These are phyloP conservation scores for Coregonus ussuriensis DNA, from an alignment of 2,797 vertebrate species.

Conservation along the genomic window DNA sequence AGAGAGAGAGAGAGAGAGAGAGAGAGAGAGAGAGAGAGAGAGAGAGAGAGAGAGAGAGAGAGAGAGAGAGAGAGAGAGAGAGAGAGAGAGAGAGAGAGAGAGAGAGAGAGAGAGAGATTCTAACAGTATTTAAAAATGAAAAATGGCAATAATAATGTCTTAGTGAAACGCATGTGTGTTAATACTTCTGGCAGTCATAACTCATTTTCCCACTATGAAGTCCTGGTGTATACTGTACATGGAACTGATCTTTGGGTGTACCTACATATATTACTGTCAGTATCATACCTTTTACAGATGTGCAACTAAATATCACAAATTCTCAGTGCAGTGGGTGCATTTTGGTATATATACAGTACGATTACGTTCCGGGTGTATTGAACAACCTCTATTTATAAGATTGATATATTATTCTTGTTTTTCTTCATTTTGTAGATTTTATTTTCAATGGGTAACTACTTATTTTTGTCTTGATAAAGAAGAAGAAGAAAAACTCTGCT, in stretches of 20 bases:
- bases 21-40: constrained; percentile 41
- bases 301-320: constrained; percentile 60
- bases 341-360: constrained; percentile 58
- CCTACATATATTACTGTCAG: constrained; percentile 49
- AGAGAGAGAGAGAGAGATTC: constrained; percentile 47
- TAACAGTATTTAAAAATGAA: constrained; percentile 63
- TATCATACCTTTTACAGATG: constrained; percentile 47
- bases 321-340: constrained; percentile 61
- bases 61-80: constrained; percentile 43
- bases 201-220: constrained; percentile 45
- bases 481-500: constrained; percentile 22
- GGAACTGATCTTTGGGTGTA: constrained; percentile 47
- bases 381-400: constrained; percentile 61
- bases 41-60: constrained; percentile 40
- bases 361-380: constrained; percentile 36
- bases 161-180: constrained; percentile 77
- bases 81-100: constrained; percentile 39
- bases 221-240: constrained; percentile 52
- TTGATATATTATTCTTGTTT: constrained; percentile 62
- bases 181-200: constrained; percentile 65
- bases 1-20: constrained; percentile 43
- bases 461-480: constrained; percentile 30
- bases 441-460: constrained; percentile 52
- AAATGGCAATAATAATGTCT: constrained; percentile 70
- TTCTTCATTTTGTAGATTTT: constrained; percentile 51